Evolutionary conservation across 2,888 invertebrate genomes (phyloP).

Genomic region (Melieria crassipennis): DNA sequence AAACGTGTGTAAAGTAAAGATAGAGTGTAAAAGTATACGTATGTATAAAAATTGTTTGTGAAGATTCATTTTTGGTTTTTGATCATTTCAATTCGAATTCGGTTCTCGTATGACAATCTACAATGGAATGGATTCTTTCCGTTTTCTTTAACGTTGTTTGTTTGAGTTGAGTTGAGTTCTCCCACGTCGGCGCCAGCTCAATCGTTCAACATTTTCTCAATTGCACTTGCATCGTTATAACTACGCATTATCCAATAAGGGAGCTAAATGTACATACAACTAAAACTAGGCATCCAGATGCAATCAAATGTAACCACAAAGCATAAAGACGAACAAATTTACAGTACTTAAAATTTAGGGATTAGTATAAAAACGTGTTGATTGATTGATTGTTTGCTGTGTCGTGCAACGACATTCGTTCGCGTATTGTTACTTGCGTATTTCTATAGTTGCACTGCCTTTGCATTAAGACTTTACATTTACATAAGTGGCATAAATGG

Average conservation of each 20-base stretch:
- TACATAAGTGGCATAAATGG: constrained; percentile 49
- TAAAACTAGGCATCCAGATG: constrained; percentile 8
- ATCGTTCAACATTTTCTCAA: constrained; percentile 20
- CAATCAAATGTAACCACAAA: constrained; percentile 6
- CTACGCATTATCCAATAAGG: background rate
- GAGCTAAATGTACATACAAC: background rate
- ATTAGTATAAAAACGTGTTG: constrained; percentile 49
- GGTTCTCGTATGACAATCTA: constrained; percentile 36
- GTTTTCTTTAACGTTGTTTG: too few relatives aligned
- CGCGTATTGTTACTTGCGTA: background rate
- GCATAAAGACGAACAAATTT: constrained; percentile 7
- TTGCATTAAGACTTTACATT: background rate
- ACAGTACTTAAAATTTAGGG: constrained; percentile 20
- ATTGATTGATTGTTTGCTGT: constrained; percentile 45
- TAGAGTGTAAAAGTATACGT: constrained; percentile 41
- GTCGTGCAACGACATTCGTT: background rate
- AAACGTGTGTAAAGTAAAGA: constrained; percentile 39
- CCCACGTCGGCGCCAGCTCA: too few relatives aligned
- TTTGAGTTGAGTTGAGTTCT: too few relatives aligned
- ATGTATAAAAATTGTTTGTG: constrained; percentile 58
- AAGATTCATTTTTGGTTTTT: constrained; percentile 56
- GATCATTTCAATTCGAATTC: constrained; percentile 48
- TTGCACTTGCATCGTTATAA: constrained; percentile 22
- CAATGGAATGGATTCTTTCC: too few relatives aligned
- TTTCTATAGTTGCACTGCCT: background rate